Conservation (phyloP, 2,113 vertebrate species). For the Anolis sagrei region DNA sequence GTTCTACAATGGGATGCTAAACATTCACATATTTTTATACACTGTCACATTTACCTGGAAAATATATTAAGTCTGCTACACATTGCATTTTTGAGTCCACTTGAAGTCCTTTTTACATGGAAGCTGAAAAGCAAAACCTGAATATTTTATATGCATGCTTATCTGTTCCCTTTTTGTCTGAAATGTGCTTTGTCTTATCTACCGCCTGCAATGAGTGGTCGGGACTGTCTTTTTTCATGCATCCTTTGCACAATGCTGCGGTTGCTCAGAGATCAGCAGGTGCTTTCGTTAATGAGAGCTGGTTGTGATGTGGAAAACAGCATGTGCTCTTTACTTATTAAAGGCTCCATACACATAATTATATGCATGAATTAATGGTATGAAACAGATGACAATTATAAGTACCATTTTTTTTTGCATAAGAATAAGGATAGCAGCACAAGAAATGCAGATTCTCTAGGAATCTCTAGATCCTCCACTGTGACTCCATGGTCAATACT, state of each 20-base stretch:
- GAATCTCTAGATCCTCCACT: no score
- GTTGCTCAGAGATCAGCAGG: neutral
- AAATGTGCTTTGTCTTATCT: neutral
- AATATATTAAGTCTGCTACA: neutral
- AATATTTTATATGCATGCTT: slow-evolving; percentile 6
- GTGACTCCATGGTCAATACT: no score
- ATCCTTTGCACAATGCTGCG: neutral
- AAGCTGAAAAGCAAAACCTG: neutral
- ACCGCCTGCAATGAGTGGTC: neutral
- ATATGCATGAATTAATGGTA: neutral
- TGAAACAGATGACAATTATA: neutral
- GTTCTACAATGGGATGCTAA: no score
- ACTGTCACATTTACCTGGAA: neutral
- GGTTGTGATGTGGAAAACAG: neutral
- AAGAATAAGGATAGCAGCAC: neutral
- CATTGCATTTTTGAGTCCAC: neutral
- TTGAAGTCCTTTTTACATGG: neutral
- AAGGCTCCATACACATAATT: neutral
- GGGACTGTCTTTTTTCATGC: slow-evolving; percentile 10
- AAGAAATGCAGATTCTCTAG: neutral
- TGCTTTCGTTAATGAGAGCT: neutral
- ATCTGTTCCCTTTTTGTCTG: neutral
- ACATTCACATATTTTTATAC: neutral
- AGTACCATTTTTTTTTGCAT: neutral
- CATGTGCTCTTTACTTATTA: neutral